Evolutionary conservation across 2,113 vertebrate species (phyloP).

Genomic region (Halichoerus grypus): DNA sequence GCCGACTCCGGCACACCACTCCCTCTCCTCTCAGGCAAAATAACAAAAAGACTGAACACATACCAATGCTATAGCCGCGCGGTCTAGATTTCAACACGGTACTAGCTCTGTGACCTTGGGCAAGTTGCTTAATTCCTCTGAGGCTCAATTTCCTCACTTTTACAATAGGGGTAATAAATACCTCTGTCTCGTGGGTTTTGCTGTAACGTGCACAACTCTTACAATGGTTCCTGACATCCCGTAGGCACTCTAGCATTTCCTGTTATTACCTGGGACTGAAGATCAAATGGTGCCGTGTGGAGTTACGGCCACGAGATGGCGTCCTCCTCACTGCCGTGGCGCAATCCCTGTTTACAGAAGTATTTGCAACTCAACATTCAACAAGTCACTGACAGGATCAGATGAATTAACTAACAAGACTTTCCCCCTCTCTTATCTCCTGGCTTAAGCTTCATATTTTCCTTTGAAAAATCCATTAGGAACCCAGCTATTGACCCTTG

Average conservation of each 20-base stretch:
- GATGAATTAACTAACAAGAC: neutral
- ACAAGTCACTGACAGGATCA: neutral
- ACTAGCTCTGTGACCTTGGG: neutral
- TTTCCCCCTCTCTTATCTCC: neutral
- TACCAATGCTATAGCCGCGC: neutral
- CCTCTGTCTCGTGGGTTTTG: neutral
- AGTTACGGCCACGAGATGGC: neutral
- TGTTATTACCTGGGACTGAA: neutral
- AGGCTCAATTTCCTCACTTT: neutral
- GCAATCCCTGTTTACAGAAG: neutral
- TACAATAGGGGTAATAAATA: neutral
- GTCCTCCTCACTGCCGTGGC: neutral
- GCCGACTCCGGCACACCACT: neutral
- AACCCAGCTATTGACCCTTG: neutral
- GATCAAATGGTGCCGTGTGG: neutral
- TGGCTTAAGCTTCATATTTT: neutral
- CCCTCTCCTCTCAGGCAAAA: neutral
- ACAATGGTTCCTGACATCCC: neutral
- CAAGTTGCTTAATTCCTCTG: neutral
- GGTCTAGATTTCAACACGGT: neutral
- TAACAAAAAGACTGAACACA: neutral
- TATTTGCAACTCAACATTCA: neutral
- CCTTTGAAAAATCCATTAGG: neutral
- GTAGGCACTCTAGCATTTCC: neutral
- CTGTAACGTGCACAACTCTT: neutral